Conservation (phyloP, 2,888 invertebrate genomes). For the Trachelus stipa region DNA sequence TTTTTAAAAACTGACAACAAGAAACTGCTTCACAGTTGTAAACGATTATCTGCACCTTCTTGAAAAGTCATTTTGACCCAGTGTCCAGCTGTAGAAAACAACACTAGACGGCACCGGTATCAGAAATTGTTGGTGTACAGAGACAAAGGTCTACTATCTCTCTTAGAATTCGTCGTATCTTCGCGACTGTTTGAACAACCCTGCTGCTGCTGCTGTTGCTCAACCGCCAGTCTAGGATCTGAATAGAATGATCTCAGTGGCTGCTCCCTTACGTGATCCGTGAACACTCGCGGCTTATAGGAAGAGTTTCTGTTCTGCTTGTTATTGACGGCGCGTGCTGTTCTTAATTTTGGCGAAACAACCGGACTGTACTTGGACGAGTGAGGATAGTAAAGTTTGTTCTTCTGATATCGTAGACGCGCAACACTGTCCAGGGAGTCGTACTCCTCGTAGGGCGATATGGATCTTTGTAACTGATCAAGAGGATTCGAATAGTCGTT, state of each 20-base stretch:
- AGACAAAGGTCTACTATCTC: slow-evolving; percentile 56
- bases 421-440: slow-evolving; percentile 49
- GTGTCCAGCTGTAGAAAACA: neutral
- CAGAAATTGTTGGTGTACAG: slow-evolving; percentile 49
- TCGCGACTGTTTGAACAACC: slow-evolving; percentile 9
- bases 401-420: slow-evolving; percentile 43
- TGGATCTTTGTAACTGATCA: slow-evolving; percentile 54
- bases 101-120: neutral
- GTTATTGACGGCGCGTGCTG: slow-evolving; percentile 24
- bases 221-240: slow-evolving; percentile 54
- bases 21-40: neutral
- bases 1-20: neutral
- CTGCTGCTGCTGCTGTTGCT: slow-evolving; percentile 34
- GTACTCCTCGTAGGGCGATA: slow-evolving; percentile 53
- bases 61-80: neutral
- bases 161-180: slow-evolving; percentile 28
- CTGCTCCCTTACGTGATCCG: slow-evolving; percentile 57
- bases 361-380: slow-evolving; percentile 56
- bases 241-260: slow-evolving; percentile 57
- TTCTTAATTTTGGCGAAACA: slow-evolving; percentile 32
- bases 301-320: slow-evolving; percentile 33
- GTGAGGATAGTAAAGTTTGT: slow-evolving; percentile 42
- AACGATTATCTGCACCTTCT: neutral
- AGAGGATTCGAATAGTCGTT: slow-evolving; percentile 57
- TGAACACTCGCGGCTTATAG: slow-evolving; percentile 46